Conservation (phyloP, 2,888 invertebrate species). For the Rhabditoides inermis region DNA sequence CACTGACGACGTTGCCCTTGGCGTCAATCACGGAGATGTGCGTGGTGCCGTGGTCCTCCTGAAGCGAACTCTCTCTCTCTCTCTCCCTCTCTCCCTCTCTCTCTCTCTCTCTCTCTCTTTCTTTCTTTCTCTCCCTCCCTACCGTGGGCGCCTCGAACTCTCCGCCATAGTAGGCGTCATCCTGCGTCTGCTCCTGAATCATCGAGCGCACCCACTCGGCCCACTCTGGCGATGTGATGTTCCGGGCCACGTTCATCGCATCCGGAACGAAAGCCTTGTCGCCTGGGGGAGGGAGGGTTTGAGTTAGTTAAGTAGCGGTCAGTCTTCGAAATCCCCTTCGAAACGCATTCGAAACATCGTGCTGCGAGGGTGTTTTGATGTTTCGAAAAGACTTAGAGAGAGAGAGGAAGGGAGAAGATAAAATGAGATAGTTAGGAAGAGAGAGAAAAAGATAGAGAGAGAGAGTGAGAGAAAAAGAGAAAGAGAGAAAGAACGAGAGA, state of each 20-base stretch:
- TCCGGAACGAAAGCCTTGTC: slow-evolving; percentile 64
- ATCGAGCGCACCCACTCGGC: slow-evolving; percentile 31
- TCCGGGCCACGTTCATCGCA: slow-evolving; percentile 37
- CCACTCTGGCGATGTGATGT: slow-evolving; percentile 40
- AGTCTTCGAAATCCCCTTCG: too few relatives aligned
- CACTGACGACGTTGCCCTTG: slow-evolving; percentile 82
- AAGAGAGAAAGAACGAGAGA: neutral
- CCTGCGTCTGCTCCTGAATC: slow-evolving; percentile 40
- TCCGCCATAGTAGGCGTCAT: slow-evolving; percentile 46
- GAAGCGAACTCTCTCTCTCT: slow-evolving; percentile 51
- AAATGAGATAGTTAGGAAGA: neutral
- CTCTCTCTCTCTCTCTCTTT: neutral
- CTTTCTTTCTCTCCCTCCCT: neutral
- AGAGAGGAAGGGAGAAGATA: neutral
- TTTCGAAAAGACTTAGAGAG: neutral
- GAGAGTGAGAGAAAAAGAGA: neutral
- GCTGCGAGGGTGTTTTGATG: neutral
- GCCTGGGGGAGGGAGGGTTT: slow-evolving; percentile 71
- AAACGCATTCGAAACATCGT: too few relatives aligned
- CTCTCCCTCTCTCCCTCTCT: neutral
- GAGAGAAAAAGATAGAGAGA: neutral
- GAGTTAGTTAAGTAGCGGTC: too few relatives aligned
- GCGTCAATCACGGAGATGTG: slow-evolving; percentile 71
- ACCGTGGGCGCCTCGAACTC: slow-evolving; percentile 21
- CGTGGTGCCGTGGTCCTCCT: slow-evolving; percentile 73